Evolutionary conservation across 2,113 vertebrate genomes (phyloP), one percentile per base, ranked within the genome.

Genomic region (Entomyzon cyanotis): DNA sequence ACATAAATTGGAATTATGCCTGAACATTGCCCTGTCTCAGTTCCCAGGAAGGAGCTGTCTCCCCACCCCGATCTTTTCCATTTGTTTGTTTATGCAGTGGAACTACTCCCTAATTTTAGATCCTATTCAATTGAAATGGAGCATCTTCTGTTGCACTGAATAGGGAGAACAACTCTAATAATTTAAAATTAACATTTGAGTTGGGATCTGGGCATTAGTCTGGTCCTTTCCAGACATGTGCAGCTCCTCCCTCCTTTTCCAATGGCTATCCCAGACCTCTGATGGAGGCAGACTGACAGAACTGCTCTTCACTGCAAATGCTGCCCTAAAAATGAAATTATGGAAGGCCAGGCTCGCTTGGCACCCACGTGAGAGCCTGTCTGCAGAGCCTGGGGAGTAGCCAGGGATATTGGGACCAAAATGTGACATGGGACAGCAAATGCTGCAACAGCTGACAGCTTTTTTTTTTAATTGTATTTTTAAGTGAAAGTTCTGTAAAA

Each of bases 31-130:
- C 49, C 53, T 70, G 63, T 24, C 81, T 77, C 33, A 5, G 59
- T 35, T 64, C 74, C 90, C 84, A 75, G 63, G n/a, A 73, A 22
- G 49, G 44, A 24, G 3, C 2, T 23, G 37, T 4, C 15, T 58
- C 5, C 37, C 19, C 5, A 0, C 3, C 9, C 18, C 4, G 1
- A 4, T 37, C 1, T 0, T 50, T 62, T 52, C 59, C 46, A 53
- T 76, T 89, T 76, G 56, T 65, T 70, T 85, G 15, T 35, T 80
- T 42, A 28, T 70, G 56, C 22, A 60, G 27, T 24, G 28, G 68
- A 60, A 58, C 12, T 17, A 20, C 33, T 69, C 67, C 14, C 46
- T 74, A 12, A 70, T 84, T 86, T 89, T 37, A 80, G 63, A 49
- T 65, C 23, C 59, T 27, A 11, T 7, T n/a, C 17, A 62, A 50